Base-by-base conservation (phyloP, 2,888 invertebrate genomes). In the Danaus chrysippus region DNA sequence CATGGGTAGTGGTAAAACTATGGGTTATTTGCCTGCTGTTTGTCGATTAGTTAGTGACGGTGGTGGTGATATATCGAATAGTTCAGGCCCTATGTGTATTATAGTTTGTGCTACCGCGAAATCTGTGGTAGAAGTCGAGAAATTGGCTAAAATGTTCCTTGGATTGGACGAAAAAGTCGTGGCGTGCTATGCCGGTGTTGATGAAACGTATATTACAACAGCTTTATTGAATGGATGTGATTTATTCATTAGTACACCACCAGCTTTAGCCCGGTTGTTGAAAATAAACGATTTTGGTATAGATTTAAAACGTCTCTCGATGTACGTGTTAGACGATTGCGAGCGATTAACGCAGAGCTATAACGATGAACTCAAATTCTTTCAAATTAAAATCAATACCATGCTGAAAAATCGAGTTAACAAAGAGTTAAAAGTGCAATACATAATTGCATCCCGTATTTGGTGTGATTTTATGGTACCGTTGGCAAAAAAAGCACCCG, bases 281-380 rank as follows among this genome's bases (percentile, higher is more conserved):
- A 87, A 70, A 75, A 78, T 69, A 9, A 67, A 73, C 0, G 81
- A 86, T 52, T 75, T 88, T 76, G 75, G 88, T 72, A 66, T 95
- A 0, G 93, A 93, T 75, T 84, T 95, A 1, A 87, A 92, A 9
- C 86, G 93, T 23, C 80, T 96, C 1, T 92, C 92, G 12, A 93
- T 93, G 70, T 79, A 96, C 46, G 92, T 96, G 6, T 77, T 96
- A 0, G 96, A 96, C 75, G 94, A 95, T 72, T 93, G 93, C 41
- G 95, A 96, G 70, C 79, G 92, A 10, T 81, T 96, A 42, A 78
- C 93, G 1, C 82, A 91, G 15, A 91, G 92, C 10, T 94, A 94
- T 70, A 70, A 72, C 0, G 77, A 82, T 1, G 88, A 92, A 68
- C 70, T 93, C 0, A 85, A 87, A 70, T 81, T 76, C 58, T 82